A percentile compares a stretch with the other conserved stretches of the same genome.
Conservation (phyloP, 2,888 invertebrate genomes). For the Exocentrus adspersus region DNA sequence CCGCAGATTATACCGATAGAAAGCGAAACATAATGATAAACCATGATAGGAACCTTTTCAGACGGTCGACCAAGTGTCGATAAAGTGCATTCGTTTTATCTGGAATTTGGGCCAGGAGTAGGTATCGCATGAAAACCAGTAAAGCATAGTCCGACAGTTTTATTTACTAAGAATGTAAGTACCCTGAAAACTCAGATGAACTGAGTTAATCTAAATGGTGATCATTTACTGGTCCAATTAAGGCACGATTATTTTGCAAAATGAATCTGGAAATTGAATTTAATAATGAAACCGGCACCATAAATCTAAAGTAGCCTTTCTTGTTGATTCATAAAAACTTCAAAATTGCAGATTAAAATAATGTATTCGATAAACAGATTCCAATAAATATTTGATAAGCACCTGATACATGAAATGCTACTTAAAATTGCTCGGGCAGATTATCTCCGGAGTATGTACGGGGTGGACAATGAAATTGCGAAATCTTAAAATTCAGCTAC, state of each 20-base stretch:
- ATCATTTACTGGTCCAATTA: constrained; percentile 43
- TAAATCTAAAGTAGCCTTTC: constrained; percentile 60
- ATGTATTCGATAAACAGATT: constrained; percentile 62
- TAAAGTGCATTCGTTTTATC: background rate
- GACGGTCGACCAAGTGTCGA: background rate
- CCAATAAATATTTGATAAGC: constrained; percentile 64
- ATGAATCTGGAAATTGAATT: constrained; percentile 47
- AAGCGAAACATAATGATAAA: too few species aligned
- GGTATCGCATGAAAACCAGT: background rate
- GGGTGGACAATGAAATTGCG: constrained; percentile 28
- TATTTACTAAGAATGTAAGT: too few species aligned
- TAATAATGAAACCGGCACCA: constrained; percentile 45
- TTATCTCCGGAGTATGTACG: constrained; percentile 45
- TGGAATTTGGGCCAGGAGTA: background rate
- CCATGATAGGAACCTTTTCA: too few species aligned
- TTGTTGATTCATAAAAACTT: constrained; percentile 62
- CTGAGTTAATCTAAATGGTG: constrained; percentile 44
- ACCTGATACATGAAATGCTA: constrained; percentile 62
- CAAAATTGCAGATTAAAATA: constrained; percentile 62
- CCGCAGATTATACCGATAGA: too few species aligned
- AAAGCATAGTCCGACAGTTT: too few species aligned
- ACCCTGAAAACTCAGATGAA: too few species aligned
- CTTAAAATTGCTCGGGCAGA: constrained; percentile 60
- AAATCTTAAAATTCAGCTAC: too few species aligned
- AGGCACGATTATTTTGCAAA: constrained; percentile 42